Evolutionary conservation across 2,888 invertebrate species (phyloP).

Genomic region (Heliconius erato): DNA sequence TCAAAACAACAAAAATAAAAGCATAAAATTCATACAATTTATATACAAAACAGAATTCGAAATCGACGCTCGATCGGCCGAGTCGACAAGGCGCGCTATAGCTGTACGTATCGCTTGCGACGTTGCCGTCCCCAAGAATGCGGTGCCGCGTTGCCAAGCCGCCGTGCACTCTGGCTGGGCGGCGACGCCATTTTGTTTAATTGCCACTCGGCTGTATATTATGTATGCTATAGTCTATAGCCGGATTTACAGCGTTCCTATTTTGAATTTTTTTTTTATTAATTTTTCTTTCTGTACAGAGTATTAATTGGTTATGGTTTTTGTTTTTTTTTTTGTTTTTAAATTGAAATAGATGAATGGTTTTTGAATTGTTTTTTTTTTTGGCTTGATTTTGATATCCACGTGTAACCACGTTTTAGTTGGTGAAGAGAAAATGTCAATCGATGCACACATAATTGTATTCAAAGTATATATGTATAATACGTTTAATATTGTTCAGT

Average conservation of each 20-base stretch:
- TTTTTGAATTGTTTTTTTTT: slow-evolving; percentile 51
- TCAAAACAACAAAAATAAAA: background rate
- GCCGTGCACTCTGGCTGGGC: slow-evolving; percentile 75
- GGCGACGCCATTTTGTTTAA: slow-evolving; percentile 77
- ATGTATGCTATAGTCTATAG: slow-evolving; percentile 1
- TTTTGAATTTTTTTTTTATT: slow-evolving; percentile 49
- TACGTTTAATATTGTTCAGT: slow-evolving; percentile 25
- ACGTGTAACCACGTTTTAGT: slow-evolving; percentile 18
- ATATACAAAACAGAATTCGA: slow-evolving; percentile 1
- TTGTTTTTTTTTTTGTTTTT: slow-evolving; percentile 8
- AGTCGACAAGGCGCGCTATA: slow-evolving; percentile 74
- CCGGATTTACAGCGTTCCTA: slow-evolving; percentile 56
- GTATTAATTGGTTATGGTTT: background rate
- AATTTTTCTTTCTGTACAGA: background rate
- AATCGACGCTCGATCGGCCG: slow-evolving; percentile 52
- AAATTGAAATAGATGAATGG: slow-evolving; percentile 1
- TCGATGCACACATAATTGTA: background rate
- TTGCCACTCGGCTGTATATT: slow-evolving; percentile 38
- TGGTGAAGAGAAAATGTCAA: background rate
- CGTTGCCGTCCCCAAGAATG: slow-evolving; percentile 80
- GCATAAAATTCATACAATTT: background rate
- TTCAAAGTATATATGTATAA: slow-evolving; percentile 5
- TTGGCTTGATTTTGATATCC: background rate
- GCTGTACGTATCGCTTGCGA: slow-evolving; percentile 63
- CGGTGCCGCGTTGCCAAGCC: slow-evolving; percentile 79